Evolutionary conservation across 2,113 vertebrate species (phyloP), one percentile per base, ranked within the genome.

Genomic region (Pholis gunnellus): DNA sequence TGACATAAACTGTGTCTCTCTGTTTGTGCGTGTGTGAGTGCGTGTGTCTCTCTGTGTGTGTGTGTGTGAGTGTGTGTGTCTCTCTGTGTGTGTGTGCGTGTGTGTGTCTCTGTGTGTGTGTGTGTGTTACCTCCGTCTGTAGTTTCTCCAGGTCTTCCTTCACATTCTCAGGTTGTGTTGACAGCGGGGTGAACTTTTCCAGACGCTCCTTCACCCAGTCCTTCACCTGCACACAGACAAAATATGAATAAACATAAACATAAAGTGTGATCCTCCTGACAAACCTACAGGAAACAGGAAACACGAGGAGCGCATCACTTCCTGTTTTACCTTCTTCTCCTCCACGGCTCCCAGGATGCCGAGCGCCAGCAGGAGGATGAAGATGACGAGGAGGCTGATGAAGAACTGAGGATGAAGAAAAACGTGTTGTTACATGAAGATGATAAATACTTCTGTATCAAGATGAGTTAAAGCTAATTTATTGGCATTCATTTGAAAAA

Each of bases 311-410:
- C 2, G 0, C 2, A 1, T 34, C 40, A 59, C 29, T 42, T 67
- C 48, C 63, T 29, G 25, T 10, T 60, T 83, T 57, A 94, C 94
- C 87, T 87, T 89, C 0, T 60, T 27, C 54, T 84, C 68, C 0
- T 38, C 60, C 1, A 94, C 65, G 2, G 92, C 92, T 36, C 89
- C 94, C 71, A 94, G 31, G 59, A 95, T 95, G 2, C 94, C 94
- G 0, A 93, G 92, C 0, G 87, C 93, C 90, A 95, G 5, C 79
- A 95, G 90, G 34, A 95, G 92, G 83, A 92, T 67, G 86, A 95
- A 95, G 88, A 95, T 94, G 84, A 93, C 0, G 27, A 95, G 90
- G 48, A 95, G 92, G 66, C 76, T 66, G 82, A 94, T 85, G 90
- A 95, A 95, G 82, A 95, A 95, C 94, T 95, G 78, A 36, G 22